Evolutionary conservation across 2,888 invertebrate species (phyloP), one percentile per base, ranked within the genome.

Genomic region (Eupithecia tripunctaria): DNA sequence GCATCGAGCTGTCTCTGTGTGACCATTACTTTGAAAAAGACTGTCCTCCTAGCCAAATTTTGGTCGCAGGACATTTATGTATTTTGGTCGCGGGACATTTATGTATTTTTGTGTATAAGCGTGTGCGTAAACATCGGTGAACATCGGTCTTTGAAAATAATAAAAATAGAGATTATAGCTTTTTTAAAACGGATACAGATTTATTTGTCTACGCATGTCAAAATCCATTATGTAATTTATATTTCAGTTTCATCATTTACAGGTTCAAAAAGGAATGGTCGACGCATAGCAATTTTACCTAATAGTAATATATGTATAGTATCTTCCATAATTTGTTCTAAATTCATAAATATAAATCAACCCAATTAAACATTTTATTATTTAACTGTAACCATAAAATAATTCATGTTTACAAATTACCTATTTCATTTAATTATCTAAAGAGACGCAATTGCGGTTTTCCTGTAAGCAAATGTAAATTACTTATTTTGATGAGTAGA

Each of bases 381-480:
- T 21, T 47, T n/a, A n/a, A n/a, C 2, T 47, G n/a, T 47, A 2
- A 10, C 47, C n/a, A 51, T 51, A 10, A 21, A 51, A 21, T 51
- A 21, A n/a, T 10, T 51, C 0, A 21, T 51, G 21, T 51, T 8
- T 21, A 21, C 21, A 51, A 51, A 47, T 51, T 51, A 1, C 8
- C n/a, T 47, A 47, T 47, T 21, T 51, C 2, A 51, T 51, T 15
- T 10, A 21, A 47, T 47, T 47, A 21, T 3, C 47, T 21, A 51
- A 51, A 51, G 47, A 47, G 47, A 51, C 47, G 47, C 47, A 51
- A 51, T 51, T 51, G 47, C 47, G 21, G 47, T 51, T 51, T 51
- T 51, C 21, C n/a, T 21, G 10, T 51, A 51, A 47, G 18, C 10
- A 51, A 2, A 0, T 51, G n/a, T 47, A 12, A n/a, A 21, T n/a